A percentile compares a stretch with the other conserved stretches of the same genome.
Evolutionary conservation across 2,113 vertebrate species (phyloP).

Genomic region (Python bivittatus): DNA sequence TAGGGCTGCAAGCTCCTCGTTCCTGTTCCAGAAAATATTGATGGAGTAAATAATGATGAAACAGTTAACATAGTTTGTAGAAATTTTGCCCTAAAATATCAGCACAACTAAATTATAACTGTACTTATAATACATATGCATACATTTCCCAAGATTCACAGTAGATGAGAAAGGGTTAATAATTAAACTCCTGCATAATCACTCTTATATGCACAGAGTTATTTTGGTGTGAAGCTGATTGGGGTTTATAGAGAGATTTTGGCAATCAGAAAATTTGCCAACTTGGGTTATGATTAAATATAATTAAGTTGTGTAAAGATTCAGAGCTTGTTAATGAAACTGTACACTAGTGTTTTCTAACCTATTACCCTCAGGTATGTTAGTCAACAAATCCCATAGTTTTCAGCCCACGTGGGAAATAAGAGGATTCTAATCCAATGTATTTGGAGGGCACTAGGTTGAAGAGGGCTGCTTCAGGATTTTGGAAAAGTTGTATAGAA

Average conservation of each 20-base stretch:
- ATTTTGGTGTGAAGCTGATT: not conserved
- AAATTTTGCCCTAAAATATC: not conserved
- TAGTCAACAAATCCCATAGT: not conserved
- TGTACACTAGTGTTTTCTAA: not conserved
- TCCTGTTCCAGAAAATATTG: not conserved
- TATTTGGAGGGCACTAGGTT: conserved; percentile 33
- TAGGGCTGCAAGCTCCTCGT: not conserved
- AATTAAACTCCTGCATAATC: not conserved
- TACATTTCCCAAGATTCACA: not conserved
- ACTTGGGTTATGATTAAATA: not conserved
- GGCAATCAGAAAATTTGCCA: not conserved
- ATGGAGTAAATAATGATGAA: not conserved
- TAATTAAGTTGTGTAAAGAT: not conserved
- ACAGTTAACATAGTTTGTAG: not conserved
- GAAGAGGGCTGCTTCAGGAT: not conserved
- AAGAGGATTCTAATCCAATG: conserved; percentile 34
- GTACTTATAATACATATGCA: too few species aligned
- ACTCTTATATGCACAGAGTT: not conserved
- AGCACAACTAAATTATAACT: too few species aligned
- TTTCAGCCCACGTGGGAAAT: conserved; percentile 33
- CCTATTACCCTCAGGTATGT: not conserved
- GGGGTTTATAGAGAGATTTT: not conserved
- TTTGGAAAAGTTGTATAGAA: conserved; percentile 40
- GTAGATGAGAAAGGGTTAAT: not conserved
- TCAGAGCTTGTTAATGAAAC: not conserved